These are phyloP conservation scores for Acrocephalus arundinaceus DNA, from an alignment of 2,113 vertebrate species.

Conservation along the genomic window DNA sequence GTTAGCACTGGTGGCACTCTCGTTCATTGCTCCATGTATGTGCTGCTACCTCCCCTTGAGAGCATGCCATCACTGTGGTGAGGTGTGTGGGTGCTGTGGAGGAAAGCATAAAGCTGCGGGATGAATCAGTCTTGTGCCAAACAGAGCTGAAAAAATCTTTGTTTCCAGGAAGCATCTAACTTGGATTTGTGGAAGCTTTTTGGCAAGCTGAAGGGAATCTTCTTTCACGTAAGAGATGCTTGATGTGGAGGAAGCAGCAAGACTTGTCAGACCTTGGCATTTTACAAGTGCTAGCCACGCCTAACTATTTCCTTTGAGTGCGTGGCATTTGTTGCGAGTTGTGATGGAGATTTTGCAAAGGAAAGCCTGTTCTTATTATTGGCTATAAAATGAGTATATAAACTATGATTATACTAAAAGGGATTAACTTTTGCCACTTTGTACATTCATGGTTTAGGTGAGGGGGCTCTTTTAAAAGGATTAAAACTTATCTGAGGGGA, in stretches of 20 bases:
- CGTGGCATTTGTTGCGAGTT: conserved; percentile 76
- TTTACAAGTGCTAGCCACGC: conserved; percentile 82
- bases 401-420: conserved; percentile 89
- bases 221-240: conserved; percentile 77
- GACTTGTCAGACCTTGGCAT: conserved; percentile 82
- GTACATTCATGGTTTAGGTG: conserved; percentile 88
- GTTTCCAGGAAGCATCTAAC: conserved; percentile 83
- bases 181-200: conserved; percentile 87
- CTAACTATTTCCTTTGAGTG: conserved; percentile 75
- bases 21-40: conserved; percentile 97
- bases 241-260: conserved; percentile 72
- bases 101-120: conserved; percentile 98
- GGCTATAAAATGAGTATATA: conserved; percentile 80
- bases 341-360: conserved; percentile 86
- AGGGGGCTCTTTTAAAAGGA: conserved; percentile 82
- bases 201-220: conserved; percentile 83
- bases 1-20: conserved; percentile 95
- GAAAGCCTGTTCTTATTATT: conserved; percentile 78
- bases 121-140: conserved; percentile 76
- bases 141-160: conserved; percentile 75
- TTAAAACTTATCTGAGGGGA: conserved; percentile 79
- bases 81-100: conserved; percentile 95
- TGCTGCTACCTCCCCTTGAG: conserved; percentile 98
- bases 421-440: conserved; percentile 86
- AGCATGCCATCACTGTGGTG: conserved; percentile 95